Conservation (phyloP, 1,140 invertebrate genomes). For the Cylas formicarius region DNA sequence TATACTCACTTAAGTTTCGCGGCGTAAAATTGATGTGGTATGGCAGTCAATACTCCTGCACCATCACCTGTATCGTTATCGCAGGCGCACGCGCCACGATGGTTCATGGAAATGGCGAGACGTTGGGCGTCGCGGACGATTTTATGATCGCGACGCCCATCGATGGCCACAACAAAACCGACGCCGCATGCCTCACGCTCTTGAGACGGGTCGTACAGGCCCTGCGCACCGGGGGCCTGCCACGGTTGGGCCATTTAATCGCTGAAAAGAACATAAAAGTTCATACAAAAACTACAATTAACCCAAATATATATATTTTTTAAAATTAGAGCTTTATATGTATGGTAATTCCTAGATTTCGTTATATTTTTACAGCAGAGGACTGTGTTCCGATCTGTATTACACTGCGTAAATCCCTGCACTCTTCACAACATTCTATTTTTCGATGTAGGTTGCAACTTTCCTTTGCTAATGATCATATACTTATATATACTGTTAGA, state of each 20-base stretch:
- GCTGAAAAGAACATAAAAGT: conserved; percentile 23
- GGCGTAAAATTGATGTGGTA: conserved; percentile 89
- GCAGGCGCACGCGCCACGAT: conserved; percentile 95
- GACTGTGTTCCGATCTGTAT: too few species aligned
- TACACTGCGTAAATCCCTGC: too few species aligned
- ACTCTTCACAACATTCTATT: too few species aligned
- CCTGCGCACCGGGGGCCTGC: conserved; percentile 49
- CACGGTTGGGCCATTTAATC: conserved; percentile 41
- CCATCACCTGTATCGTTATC: conserved; percentile 99
- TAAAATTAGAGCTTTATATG: too few species aligned
- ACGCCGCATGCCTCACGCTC: conserved; percentile 98
- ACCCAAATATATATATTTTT: too few species aligned
- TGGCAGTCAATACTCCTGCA: conserved; percentile 91
- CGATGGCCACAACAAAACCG: conserved; percentile 96
- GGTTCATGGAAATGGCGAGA: conserved; percentile 94
- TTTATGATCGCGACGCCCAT: conserved; percentile 89
- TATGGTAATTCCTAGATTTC: too few species aligned
- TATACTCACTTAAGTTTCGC: conserved; percentile 65
- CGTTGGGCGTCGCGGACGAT: conserved; percentile 91
- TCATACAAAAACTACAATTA: too few species aligned
- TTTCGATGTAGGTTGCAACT: too few species aligned
- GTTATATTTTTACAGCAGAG: too few species aligned
- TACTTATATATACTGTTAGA: too few species aligned
- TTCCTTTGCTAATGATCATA: too few species aligned
- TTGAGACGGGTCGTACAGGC: conserved; percentile 88